phyloP scores from a whole-genome alignment of 2,888 invertebrate species.

The Andrena dorsata region DNA sequence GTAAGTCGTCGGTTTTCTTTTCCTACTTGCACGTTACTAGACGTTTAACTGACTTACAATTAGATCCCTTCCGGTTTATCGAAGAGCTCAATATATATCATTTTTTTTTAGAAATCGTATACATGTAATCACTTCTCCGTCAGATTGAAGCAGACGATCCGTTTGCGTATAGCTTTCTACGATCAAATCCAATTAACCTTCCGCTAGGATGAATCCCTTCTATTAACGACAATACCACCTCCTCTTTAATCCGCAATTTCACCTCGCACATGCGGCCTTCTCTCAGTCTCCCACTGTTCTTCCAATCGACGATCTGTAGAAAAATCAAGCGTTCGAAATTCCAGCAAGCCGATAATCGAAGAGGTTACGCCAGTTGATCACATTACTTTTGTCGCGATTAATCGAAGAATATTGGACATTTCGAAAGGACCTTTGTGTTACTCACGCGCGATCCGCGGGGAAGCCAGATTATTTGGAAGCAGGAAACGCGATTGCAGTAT shows the following conservation, averaged over 20 bases:
- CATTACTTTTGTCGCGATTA: not conserved
- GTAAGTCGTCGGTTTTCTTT: conserved; percentile 34
- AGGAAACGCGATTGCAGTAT: not conserved
- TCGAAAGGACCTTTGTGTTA: not conserved
- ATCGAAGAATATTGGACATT: not conserved
- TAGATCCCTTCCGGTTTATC: conserved; percentile 15
- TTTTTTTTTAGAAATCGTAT: not conserved
- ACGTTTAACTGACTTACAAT: conserved; percentile 13
- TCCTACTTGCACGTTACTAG: conserved; percentile 50
- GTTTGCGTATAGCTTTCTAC: not conserved
- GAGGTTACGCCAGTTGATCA: not conserved
- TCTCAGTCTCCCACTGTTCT: not conserved
- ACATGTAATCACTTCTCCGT: conserved; percentile 9
- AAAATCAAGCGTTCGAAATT: not conserved
- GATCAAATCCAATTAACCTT: conserved; percentile 12
- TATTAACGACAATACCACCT: not conserved
- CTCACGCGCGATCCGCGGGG: not conserved
- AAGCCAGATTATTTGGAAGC: not conserved
- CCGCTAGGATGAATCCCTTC: conserved; percentile 7
- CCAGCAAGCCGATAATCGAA: conserved; percentile 27
- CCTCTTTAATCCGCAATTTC: conserved; percentile 17
- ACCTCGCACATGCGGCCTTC: conserved; percentile 10
- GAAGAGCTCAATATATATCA: conserved; percentile 12
- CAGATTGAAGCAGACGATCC: not conserved
- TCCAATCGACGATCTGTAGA: not conserved